These are phyloP conservation scores for Blastomussa wellsi DNA, from an alignment of 92 coral and sea anemone species.

Conservation along the genomic window DNA sequence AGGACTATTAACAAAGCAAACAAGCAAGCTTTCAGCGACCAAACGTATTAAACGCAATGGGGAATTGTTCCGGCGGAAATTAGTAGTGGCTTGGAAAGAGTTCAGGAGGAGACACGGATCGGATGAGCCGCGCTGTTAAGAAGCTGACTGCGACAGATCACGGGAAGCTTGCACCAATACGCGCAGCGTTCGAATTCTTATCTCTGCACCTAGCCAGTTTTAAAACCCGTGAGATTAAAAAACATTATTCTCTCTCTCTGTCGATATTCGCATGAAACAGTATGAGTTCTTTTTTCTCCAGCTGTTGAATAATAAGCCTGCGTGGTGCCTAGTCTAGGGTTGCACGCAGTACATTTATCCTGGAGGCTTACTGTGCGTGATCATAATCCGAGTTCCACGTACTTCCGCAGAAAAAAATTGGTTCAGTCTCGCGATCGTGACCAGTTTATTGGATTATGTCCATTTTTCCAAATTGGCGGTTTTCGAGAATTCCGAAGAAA, in stretches of 20 bases:
- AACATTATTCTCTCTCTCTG: not conserved
- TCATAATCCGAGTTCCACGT: conserved; percentile 15
- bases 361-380: conserved; percentile 16
- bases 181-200: conserved; percentile 41
- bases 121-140: conserved; percentile 34
- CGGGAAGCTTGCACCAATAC: conserved; percentile 9
- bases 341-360: conserved; percentile 23
- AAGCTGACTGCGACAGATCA: conserved; percentile 33
- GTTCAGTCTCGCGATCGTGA: conserved; percentile 6
- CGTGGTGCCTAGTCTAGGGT: conserved; percentile 11
- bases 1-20: conserved; percentile 70
- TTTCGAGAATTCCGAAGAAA: not conserved
- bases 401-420: conserved; percentile 34
- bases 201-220: conserved; percentile 24
- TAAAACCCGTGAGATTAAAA: not conserved
- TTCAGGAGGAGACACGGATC: conserved; percentile 39
- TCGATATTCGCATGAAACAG: not conserved
- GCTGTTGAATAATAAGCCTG: conserved; percentile 28
- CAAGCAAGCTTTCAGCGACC: conserved; percentile 41
- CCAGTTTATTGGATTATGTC: conserved; percentile 31
- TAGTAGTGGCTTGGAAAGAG: conserved; percentile 26
- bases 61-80: conserved; percentile 19
- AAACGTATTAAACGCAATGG: conserved; percentile 6
- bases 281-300: conserved; percentile 17
- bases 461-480: conserved; percentile 12